phyloP scores from a whole-genome alignment of 2,888 invertebrate genomes.

The Acanthosepion esculentum region DNA sequence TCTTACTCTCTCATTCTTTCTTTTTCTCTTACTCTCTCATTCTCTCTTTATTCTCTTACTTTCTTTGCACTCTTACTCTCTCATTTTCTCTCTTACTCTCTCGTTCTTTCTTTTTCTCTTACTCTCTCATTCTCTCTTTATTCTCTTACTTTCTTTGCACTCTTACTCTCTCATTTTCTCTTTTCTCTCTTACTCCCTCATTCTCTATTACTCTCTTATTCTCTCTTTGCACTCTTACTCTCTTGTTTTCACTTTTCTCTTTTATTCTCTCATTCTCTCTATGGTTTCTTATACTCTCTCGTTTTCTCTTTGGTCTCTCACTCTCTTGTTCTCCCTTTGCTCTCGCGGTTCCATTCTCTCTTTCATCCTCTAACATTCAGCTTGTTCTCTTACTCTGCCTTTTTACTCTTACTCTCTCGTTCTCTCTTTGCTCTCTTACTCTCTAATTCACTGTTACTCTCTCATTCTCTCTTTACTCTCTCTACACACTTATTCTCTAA shows the following conservation, averaged over 20 bases:
- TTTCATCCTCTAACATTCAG: no score
- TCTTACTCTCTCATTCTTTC: not conserved
- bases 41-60: not conserved
- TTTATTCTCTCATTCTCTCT: not conserved
- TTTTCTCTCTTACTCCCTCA: not conserved
- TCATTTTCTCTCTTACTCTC: not conserved
- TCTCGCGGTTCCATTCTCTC: no score
- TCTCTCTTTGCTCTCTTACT: not conserved
- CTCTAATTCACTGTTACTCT: no score
- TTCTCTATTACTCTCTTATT: not conserved
- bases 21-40: not conserved
- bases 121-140: fast-evolving
- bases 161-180: not conserved
- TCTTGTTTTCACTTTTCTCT: no score
- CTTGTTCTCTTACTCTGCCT: not conserved
- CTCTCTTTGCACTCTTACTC: not conserved
- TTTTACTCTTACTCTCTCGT: not conserved
- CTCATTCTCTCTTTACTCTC: not conserved
- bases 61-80: no score
- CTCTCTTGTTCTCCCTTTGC: no score
- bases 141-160: not conserved
- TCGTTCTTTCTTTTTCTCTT: fast-evolving
- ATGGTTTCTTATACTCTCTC: no score
- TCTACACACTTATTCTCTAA: not conserved
- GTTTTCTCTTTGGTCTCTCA: not conserved